Base-by-base conservation (phyloP, 2,113 vertebrate genomes). In the Poecile atricapillus region DNA sequence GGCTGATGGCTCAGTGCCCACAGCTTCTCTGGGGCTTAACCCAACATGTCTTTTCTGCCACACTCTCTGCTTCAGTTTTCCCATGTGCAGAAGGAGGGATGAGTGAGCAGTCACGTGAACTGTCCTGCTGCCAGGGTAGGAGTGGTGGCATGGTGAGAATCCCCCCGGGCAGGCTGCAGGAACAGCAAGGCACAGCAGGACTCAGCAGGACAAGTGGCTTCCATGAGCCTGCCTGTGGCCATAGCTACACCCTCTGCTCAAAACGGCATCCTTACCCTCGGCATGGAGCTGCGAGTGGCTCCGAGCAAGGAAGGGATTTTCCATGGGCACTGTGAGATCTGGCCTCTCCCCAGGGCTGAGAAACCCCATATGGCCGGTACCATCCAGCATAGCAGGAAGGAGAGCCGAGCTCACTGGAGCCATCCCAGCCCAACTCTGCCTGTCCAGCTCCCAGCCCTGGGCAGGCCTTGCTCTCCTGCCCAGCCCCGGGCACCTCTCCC, bases 201-300 rank as follows among this genome's bases (percentile, higher is more conserved):
- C 53, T 88, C 5, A 1, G 35, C 33, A 33, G 0, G 1, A 35
- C 49, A 37, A 53, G 50, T 0, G 2, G 55, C 23, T 91, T 43
- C 64, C 28, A 27, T 0, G 1, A 3, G 1, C 28, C 59, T 6
- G 20, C 55, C 75, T 44, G 41, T 3, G 0, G 75, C 58, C 31
- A 37, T 0, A 0, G 67, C 53, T 86, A 43, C 84, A 67, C 24
- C 46, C 59, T 70, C 76, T 73, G 50, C 50, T 74, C 74, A 70
- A 65, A 93, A 50, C 19, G 3, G 1, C 3, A 3, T 79, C 83
- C 55, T 88, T n/a, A 76, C 3, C 18, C n/a, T 43, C 0, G 0
- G 37, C 2, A 5, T 0, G 0, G 47, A 76, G 28, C 37, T 58
- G 11, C 0, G 0, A 46, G 24, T 2, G 0, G 24, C 65, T 70